Base-by-base conservation (phyloP, 2,797 vertebrate genomes). In the Acestrorhynchus altus region DNA sequence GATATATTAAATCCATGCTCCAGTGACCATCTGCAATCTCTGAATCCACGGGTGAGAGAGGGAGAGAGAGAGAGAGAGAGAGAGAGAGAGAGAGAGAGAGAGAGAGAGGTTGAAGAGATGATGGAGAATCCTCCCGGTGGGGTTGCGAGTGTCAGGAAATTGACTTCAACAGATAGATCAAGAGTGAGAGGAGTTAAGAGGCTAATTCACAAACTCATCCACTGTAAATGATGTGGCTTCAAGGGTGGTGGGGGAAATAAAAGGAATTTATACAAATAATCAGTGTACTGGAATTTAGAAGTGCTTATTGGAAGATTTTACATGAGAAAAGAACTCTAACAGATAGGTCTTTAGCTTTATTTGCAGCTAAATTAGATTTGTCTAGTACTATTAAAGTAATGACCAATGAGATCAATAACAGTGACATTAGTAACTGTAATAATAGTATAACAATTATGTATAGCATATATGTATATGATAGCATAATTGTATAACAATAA, bases 1-100 rank as follows among this genome's bases (percentile, higher is more conserved):
- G 54, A 60, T 39, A 42, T 42, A 63, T 69, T 70, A 20, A 49
- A 70, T 70, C 52, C 59, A 69, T 40, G 46, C 54, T 42, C 31
- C 59, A 61, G 47, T 26, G 44, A 31, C 22, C 22, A 47, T 61
- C n/a, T 60, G 56, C 56, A 63, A 77, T 77, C 42, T 47, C 28
- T 26, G 20, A 49, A 61, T 61, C 75, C 22, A 18, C 52, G 44
- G 20, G 56, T 1, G n/a, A 61, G 56, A 0, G 20, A 52, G 22
- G 24, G 26, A 47, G 11, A 20, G 35, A 28, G 74, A 22, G 11
- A 9, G 44, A 35, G 24, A 67, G 52, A 10, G 26, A n/a, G 24
- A 46, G 35, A 66, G 13, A 52, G 24, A 68, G 28, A 40, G 61
- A 39, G 64, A 54, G 49, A 20, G 57, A 54, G 65, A n/a, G n/a